These are phyloP conservation scores for Monopis laevigella DNA, from an alignment of 2,888 invertebrate species.

Conservation along the genomic window DNA sequence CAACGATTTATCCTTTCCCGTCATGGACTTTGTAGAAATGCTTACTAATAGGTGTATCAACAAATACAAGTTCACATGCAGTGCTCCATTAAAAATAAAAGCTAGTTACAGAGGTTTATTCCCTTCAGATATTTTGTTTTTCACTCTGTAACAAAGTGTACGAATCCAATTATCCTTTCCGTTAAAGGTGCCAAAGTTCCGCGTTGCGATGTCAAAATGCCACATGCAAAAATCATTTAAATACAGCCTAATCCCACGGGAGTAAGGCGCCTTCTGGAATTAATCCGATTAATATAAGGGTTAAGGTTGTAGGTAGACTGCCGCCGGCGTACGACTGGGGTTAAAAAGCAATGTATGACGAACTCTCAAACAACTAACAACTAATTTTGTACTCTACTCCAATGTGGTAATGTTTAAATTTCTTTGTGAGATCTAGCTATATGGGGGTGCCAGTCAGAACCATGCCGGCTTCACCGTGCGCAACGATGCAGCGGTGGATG, in stretches of 20 bases:
- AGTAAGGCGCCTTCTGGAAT: constrained; percentile 39
- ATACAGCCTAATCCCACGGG: constrained; percentile 35
- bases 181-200: background rate
- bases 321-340: constrained; percentile 4
- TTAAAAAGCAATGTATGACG: constrained; percentile 5
- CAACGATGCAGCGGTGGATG: constrained; percentile 6
- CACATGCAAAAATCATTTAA: constrained; percentile 52
- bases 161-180: constrained; percentile 16
- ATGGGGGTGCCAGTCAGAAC: background rate
- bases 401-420: background rate
- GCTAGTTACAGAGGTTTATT: no score
- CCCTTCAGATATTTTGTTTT: no score
- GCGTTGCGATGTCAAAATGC: constrained; percentile 35
- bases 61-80: no score
- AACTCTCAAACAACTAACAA: background rate
- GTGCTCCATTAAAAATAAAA: no score
- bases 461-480: background rate
- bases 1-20: no score
- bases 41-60: no score
- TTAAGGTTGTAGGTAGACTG: constrained; percentile 11
- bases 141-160: constrained; percentile 46
- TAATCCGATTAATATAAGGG: constrained; percentile 42
- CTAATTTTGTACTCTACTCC: background rate
- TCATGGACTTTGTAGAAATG: no score
- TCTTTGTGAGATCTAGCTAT: background rate